Evolutionary conservation across 1,140 invertebrate species (phyloP).

Genomic region (Linepithema humile): DNA sequence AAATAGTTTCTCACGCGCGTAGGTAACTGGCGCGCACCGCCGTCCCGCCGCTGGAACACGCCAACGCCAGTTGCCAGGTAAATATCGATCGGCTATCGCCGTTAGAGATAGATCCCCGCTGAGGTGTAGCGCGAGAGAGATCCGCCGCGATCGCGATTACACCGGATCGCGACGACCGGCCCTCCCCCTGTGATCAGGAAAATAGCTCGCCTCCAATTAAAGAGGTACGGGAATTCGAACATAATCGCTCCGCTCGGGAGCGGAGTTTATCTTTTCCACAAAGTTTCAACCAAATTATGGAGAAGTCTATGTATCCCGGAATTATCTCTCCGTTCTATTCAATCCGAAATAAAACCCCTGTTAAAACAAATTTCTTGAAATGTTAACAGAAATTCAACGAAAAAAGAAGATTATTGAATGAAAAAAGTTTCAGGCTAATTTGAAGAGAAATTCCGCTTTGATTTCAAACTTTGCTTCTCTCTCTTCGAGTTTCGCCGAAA

Average conservation of each 20-base stretch:
- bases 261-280: not conserved
- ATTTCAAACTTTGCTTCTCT: not conserved
- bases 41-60: conserved; percentile 56
- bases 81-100: conserved; percentile 57
- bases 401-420: too few relatives aligned
- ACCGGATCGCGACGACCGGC: conserved; percentile 29
- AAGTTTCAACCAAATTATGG: not conserved
- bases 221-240: conserved; percentile 22
- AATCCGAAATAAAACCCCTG: too few relatives aligned
- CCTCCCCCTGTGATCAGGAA: conserved; percentile 39
- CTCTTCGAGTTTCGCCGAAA: not conserved
- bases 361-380: not conserved
- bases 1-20: conserved; percentile 82
- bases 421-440: too few relatives aligned
- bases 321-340: not conserved
- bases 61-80: conserved; percentile 59
- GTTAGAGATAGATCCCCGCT: conserved; percentile 37
- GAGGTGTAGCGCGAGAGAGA: conserved; percentile 9
- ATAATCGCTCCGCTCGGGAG: not conserved
- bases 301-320: not conserved
- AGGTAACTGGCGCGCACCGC: conserved; percentile 69
- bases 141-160: conserved; percentile 43
- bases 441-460: not conserved
- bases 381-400: conserved; percentile 27
- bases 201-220: conserved; percentile 47